Conservation (phyloP, 2,113 vertebrate genomes). For the Lepidothrix coronata region DNA sequence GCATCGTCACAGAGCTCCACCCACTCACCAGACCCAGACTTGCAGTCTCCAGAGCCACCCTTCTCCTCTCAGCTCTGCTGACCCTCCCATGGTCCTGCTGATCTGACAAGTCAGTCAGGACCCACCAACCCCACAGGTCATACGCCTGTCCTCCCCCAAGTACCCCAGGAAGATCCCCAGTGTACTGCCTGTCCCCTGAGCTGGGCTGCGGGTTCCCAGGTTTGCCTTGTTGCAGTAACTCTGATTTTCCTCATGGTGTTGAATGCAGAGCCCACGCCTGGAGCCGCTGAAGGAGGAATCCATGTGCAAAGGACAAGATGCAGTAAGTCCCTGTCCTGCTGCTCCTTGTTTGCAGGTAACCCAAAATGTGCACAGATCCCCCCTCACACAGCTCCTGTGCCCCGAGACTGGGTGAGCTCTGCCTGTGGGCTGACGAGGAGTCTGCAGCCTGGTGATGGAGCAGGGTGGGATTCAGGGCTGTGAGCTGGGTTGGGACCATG, state of each 20-base stretch:
- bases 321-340: slow-evolving; percentile 75
- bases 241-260: neutral
- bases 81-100: neutral
- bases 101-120: neutral
- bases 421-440: neutral
- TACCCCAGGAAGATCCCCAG: rapidly evolving
- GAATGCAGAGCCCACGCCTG: slow-evolving; percentile 81
- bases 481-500: neutral
- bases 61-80: neutral
- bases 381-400: neutral
- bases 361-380: neutral
- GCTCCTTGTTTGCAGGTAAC: neutral
- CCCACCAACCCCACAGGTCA: neutral
- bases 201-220: neutral
- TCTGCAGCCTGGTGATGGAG: rapidly evolving
- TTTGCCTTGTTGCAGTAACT: neutral
- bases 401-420: neutral
- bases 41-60: neutral
- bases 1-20: neutral
- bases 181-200: rapidly evolving
- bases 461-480: neutral
- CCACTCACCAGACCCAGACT: neutral
- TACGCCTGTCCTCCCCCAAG: neutral
- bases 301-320: slow-evolving; percentile 76
- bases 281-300: slow-evolving; percentile 86